A percentile compares a stretch with the other conserved stretches of the same genome.
These are phyloP conservation scores for Heterotis niloticus DNA, from an alignment of 2,113 vertebrate species.

Conservation along the genomic window DNA sequence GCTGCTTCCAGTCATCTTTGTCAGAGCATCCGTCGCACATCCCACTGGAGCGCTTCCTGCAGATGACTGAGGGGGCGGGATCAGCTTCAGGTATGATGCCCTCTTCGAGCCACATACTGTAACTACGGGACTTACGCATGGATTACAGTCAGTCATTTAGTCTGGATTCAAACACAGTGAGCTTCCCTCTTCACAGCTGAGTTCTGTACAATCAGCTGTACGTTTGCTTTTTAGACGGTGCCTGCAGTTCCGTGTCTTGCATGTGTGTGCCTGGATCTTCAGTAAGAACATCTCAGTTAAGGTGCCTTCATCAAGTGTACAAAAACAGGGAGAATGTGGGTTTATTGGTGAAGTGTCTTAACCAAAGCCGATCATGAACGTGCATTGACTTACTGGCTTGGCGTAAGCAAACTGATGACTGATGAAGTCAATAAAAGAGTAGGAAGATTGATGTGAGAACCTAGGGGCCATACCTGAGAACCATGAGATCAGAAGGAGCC, in stretches of 20 bases:
- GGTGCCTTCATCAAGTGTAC: not conserved
- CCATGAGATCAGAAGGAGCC: not conserved
- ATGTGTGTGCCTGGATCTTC: not conserved
- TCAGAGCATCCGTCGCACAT: conserved; percentile 80
- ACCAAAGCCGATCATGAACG: too few species aligned
- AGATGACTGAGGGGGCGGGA: conserved; percentile 68
- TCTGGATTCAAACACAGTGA: conserved; percentile 7
- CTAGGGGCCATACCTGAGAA: not conserved
- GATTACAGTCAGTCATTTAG: not conserved
- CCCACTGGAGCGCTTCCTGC: conserved; percentile 85
- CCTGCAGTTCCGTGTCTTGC: not conserved
- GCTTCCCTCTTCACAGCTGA: not conserved
- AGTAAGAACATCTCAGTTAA: not conserved
- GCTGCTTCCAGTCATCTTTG: conserved; percentile 67
- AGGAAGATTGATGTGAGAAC: not conserved
- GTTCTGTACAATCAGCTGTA: not conserved
- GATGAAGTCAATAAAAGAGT: not conserved
- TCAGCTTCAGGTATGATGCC: conserved; percentile 62
- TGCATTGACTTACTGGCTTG: not conserved
- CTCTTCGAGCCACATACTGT: not conserved
- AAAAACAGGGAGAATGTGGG: not conserved
- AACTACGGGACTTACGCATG: not conserved
- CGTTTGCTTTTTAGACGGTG: not conserved
- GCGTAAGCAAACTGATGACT: not conserved
- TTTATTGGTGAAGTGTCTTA: not conserved